These are phyloP conservation scores for Leucosticte australis DNA, from an alignment of 2,113 vertebrate genomes.

Conservation along the genomic window DNA sequence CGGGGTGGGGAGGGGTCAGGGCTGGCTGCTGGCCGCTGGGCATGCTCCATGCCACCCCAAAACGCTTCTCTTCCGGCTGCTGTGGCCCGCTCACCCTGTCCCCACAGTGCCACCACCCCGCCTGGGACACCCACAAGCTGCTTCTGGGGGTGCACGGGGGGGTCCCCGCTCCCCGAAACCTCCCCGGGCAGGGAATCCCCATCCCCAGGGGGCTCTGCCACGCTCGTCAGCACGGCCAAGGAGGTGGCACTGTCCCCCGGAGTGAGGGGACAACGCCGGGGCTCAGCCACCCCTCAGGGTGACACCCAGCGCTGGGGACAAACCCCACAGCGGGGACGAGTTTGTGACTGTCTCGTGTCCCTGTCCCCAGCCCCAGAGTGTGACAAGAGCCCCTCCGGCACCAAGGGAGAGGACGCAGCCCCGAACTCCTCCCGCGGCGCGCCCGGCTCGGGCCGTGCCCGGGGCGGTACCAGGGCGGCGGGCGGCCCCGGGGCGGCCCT, in stretches of 20 bases:
- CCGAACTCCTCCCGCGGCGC: fast-evolving
- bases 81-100: not conserved
- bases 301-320: not conserved
- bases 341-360: fast-evolving
- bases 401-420: fast-evolving
- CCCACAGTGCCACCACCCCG: not conserved
- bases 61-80: not conserved
- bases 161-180: not conserved
- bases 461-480: not conserved
- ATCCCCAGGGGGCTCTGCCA: not conserved
- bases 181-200: fast-evolving
- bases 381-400: not conserved
- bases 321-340: fast-evolving
- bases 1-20: not conserved
- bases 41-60: not conserved
- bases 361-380: fast-evolving
- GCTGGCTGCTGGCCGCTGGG: not conserved
- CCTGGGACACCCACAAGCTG: fast-evolving
- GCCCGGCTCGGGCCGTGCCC: fast-evolving
- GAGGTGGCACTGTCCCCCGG: fast-evolving
- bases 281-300: not conserved
- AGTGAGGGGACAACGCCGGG: fast-evolving
- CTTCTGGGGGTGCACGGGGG: fast-evolving
- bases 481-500: not conserved
- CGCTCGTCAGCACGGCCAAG: fast-evolving